phyloP scores from a whole-genome alignment of 2,113 vertebrate genomes.

The Ailurus styani region DNA sequence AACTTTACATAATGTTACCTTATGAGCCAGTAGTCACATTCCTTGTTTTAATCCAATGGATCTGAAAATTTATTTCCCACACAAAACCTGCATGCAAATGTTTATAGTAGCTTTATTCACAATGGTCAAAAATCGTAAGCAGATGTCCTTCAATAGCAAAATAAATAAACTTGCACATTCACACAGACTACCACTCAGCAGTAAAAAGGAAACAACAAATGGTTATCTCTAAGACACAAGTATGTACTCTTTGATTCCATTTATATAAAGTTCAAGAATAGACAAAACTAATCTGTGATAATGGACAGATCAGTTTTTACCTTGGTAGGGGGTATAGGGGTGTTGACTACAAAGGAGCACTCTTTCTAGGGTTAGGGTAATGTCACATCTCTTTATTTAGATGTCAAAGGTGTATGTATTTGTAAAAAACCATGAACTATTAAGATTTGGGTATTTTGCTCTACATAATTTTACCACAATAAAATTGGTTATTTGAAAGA shows the following conservation, averaged over 20 bases:
- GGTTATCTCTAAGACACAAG: not conserved
- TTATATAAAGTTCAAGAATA: not conserved
- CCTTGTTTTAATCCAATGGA: not conserved
- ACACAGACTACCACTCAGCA: not conserved
- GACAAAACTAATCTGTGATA: not conserved
- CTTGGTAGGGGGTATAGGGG: not conserved
- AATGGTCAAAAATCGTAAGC: not conserved
- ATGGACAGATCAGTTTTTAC: not conserved
- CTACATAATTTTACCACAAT: not conserved
- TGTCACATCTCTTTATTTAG: not conserved
- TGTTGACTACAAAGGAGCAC: not conserved
- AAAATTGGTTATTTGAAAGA: not conserved
- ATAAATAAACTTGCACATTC: not conserved
- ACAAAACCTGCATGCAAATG: not conserved
- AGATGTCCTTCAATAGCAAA: not conserved
- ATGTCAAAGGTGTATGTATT: not conserved
- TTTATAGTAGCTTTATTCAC: not conserved
- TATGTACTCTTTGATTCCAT: not conserved
- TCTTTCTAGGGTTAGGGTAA: not conserved
- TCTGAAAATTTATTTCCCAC: not conserved
- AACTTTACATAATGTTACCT: not conserved
- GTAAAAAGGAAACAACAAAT: not conserved
- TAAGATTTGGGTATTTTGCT: not conserved
- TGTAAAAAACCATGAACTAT: not conserved
- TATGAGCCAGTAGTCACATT: not conserved